Evolutionary conservation across 1,140 invertebrate species (phyloP), one percentile per base, ranked within the genome.

Genomic region (Cataglyphis hispanica): DNA sequence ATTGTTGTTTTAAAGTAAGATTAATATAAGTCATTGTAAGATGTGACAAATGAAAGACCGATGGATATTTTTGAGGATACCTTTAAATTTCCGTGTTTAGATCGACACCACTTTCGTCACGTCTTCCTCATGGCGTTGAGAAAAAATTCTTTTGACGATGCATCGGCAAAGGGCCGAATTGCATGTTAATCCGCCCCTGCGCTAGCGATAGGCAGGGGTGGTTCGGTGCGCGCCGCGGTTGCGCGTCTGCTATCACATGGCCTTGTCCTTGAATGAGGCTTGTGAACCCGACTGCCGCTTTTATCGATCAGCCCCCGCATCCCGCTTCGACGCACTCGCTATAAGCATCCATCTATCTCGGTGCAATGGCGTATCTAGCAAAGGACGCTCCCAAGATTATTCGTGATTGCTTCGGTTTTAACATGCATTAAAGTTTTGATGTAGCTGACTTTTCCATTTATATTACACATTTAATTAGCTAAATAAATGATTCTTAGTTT

Each of bases 221-320:
- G 92, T 86, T 91, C 63, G 91, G 88, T 92, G 93, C 93, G 93
- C 94, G 92, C 88, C 92, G 91, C 93, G 92, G 92, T 92, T 95
- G 93, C 94, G 93, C 93, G 93, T 89, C 91, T 92, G 93, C 94
- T 95, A 95, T 95, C 95, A 94, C 93, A 92, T 95, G 94, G 95
- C 95, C 95, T 95, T 95, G 95, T 95, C 95, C 95, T 95, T 95
- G 95, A 95, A 95, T 93, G 94, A 93, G 95, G 95, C 94, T 94
- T 90, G 94, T 95, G 95, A 95, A 95, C 95, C 92, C 94, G 91
- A 88, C 72, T 87, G 93, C 92, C 90, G 93, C 93, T 93, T 95
- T 95, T 95, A 95, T 95, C 94, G 95, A 95, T 95, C 94, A 95
- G 95, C 94, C 94, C 94, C 94, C 94, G 92, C 94, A 94, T 92